A percentile compares a stretch with the other conserved stretches of the same genome.
These are phyloP conservation scores for Hippocampus mohnikei DNA, from an alignment of 2,113 vertebrate genomes.

Conservation along the genomic window DNA sequence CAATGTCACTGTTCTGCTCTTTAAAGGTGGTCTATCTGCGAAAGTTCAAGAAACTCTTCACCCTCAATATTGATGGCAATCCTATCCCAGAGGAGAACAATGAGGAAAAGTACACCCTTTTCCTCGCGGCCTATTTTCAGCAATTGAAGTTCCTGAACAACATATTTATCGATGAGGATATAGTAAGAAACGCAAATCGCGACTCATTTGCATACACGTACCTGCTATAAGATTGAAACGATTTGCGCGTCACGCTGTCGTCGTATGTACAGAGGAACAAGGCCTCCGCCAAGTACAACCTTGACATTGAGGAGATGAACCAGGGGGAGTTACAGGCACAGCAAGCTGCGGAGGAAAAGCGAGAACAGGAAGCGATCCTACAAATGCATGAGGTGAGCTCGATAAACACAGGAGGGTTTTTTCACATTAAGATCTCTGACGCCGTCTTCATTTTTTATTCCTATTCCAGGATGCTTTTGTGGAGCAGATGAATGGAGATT, in stretches of 20 bases:
- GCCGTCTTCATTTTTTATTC: not conserved
- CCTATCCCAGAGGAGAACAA: constrained; percentile 67
- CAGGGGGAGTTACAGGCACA: constrained; percentile 57
- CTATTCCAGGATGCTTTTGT: constrained; percentile 81
- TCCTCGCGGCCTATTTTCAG: constrained; percentile 79
- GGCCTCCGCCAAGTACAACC: constrained; percentile 67
- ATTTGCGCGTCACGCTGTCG: not conserved
- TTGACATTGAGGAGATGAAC: constrained; percentile 63
- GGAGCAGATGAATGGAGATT: constrained; percentile 79
- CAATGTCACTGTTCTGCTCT: constrained; percentile 2
- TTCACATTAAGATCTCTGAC: not conserved
- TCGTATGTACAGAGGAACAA: constrained; percentile 66
- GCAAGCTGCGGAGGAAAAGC: constrained; percentile 46
- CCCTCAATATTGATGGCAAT: constrained; percentile 80
- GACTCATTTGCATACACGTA: not conserved
- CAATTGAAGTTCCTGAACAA: constrained; percentile 82
- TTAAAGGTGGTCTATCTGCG: constrained; percentile 81
- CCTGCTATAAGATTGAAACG: not conserved
- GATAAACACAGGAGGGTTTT: not conserved
- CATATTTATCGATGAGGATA: constrained; percentile 69
- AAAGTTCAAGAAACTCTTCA: constrained; percentile 74
- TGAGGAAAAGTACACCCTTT: constrained; percentile 68
- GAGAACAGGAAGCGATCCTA: constrained; percentile 59
- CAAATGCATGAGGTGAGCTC: constrained; percentile 74
- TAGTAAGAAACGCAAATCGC: constrained; percentile 63